Conservation (phyloP, 1,140 invertebrate species). For the Chironomus tepperi region DNA sequence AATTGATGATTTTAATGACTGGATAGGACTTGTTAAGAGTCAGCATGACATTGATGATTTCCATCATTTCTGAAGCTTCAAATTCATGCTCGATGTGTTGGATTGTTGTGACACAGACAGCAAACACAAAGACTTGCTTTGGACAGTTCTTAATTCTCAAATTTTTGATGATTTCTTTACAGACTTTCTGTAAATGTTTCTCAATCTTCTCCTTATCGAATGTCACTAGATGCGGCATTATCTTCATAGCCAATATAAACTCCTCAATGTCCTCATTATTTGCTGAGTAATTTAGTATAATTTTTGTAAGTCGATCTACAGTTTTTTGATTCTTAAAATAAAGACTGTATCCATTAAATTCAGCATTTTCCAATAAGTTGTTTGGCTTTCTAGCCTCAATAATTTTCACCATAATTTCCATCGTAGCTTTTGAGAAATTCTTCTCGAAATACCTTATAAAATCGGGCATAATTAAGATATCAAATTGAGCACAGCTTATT, state of each 20-base stretch:
- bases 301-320: neutral
- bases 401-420: conserved; percentile 58
- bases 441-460: conserved; percentile 53
- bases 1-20: neutral
- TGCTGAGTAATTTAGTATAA: neutral
- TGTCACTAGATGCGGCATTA: neutral
- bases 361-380: neutral
- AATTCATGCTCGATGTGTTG: neutral
- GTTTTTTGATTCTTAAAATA: conserved; percentile 4
- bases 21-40: neutral
- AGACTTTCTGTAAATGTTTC: neutral
- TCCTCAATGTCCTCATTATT: neutral
- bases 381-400: conserved; percentile 34
- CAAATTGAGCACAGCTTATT: conserved; percentile 57
- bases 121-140: neutral
- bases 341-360: neutral
- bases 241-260: neutral
- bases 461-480: conserved; percentile 59
- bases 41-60: neutral
- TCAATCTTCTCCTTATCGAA: neutral
- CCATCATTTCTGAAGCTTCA: neutral
- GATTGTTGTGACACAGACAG: neutral
- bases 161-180: neutral
- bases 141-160: neutral
- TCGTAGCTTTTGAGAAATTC: conserved; percentile 44